These are phyloP conservation scores for Drosophila fungiperda DNA, from an alignment of 2,888 invertebrate genomes.

Conservation along the genomic window DNA sequence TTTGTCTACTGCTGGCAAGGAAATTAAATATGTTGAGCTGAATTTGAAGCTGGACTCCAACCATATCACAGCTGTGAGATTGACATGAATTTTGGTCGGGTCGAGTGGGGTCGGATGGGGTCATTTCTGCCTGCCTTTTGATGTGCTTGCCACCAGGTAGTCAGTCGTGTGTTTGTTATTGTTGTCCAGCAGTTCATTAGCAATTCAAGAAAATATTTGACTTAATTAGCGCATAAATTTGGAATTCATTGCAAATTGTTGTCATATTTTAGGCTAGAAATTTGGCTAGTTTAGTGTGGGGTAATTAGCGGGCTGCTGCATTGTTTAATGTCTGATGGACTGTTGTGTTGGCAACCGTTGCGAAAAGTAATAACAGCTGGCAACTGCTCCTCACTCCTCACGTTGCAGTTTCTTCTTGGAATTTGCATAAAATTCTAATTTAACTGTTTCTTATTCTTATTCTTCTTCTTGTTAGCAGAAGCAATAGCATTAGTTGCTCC, in stretches of 20 bases:
- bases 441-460: conserved; percentile 56
- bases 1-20: conserved; percentile 20
- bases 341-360: conserved; percentile 9
- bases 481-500: conserved; percentile 32
- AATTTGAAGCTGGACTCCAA: neutral
- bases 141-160: conserved; percentile 36
- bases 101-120: neutral
- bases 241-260: conserved; percentile 13
- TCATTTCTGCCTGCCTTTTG: conserved; percentile 17
- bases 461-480: conserved; percentile 21
- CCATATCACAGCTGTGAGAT: neutral
- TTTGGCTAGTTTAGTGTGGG: conserved; percentile 37
- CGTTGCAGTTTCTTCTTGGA: conserved; percentile 39
- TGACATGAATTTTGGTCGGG: neutral
- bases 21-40: neutral
- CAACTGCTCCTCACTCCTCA: conserved; percentile 1
- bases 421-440: conserved; percentile 84
- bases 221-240: conserved; percentile 55
- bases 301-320: conserved; percentile 28
- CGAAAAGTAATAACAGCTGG: neutral
- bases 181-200: conserved; percentile 37
- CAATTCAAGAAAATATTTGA: conserved; percentile 38
- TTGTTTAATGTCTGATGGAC: neutral
- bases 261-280: conserved; percentile 35
- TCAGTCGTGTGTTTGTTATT: conserved; percentile 8